Evolutionary conservation across 2,888 invertebrate species (phyloP), one percentile per base, ranked within the genome.

Genomic region (Hirtodrosophila confusa): DNA sequence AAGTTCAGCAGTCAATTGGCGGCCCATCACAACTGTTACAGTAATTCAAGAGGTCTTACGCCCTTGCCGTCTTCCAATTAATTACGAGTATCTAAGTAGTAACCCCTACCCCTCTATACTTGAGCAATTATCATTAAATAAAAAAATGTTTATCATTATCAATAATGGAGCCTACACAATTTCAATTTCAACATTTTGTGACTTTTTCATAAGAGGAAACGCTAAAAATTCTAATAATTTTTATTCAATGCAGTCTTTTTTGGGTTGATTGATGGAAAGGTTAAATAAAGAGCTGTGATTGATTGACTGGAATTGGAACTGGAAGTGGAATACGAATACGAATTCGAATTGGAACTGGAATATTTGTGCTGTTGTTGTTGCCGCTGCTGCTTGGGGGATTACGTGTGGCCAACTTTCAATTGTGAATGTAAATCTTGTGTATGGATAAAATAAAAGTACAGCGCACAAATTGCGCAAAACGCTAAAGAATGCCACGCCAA

Each of bases 381-480:
- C n/a, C n/a, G n/a, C n/a, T n/a, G n/a, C n/a, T n/a, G n/a, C n/a
- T 55, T 53, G 53, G 31, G 67, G 67, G 67, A 72, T 72, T 73
- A 64, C 40, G 57, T 64, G 54, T 56, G 72, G 50, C 48, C 70
- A 70, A 66, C 66, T 75, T 75, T 70, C 71, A 71, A 68, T 71
- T 58, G 67, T 71, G 55, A 61, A 67, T 72, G 71, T 45, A 66
- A 65, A 64, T 54, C 49, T 43, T 51, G 45, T 69, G 54, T 48
- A 66, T 45, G 61, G 62, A 37, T 45, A 29, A 39, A n/a, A 61
- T 63, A 62, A 45, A 78, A 84, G 82, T 80, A 80, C 82, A 84
- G 82, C 80, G 72, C 68, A 68, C 84, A 78, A 86, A 86, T 80
- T 86, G 80, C 72, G 78, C 86, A 84, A 86, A 83, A 83, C 63